Percentiles rank a stretch among this genome's conserved stretches.
Evolutionary conservation across 2,113 vertebrate species (phyloP).

Genomic region (Empidonax traillii): DNA sequence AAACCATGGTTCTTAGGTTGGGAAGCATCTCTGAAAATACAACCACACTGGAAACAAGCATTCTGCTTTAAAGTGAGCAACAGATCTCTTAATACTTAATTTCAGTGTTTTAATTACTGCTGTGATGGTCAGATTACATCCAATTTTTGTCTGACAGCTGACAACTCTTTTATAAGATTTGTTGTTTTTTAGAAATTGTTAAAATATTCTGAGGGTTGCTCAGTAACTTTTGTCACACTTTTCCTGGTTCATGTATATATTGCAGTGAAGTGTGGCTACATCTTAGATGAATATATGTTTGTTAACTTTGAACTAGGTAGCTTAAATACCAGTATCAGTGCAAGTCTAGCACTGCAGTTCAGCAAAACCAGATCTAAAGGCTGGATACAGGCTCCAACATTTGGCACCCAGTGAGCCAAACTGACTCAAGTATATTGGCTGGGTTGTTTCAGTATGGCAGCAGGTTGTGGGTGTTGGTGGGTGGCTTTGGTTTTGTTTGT

Average conservation of each 20-base stretch:
- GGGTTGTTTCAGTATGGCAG: neutral
- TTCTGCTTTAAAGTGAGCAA: neutral
- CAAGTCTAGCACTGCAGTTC: neutral
- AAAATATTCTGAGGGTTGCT: neutral
- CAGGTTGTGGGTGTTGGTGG: neutral
- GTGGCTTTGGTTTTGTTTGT: neutral
- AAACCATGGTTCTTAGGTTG: neutral
- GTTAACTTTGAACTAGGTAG: neutral
- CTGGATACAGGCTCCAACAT: neutral
- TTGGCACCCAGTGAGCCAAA: neutral
- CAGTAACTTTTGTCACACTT: neutral
- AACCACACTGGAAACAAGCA: neutral
- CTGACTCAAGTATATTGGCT: neutral
- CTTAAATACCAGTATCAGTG: neutral
- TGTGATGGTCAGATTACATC: neutral
- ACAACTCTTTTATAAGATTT: neutral
- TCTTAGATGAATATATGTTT: neutral
- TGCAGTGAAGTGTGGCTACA: neutral
- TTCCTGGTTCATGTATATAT: neutral
- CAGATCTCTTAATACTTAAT: neutral
- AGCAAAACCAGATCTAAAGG: neutral
- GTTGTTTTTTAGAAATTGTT: neutral
- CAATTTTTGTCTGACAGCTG: neutral
- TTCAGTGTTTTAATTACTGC: neutral
- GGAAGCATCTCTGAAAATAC: neutral